Evolutionary conservation across 2,888 invertebrate genomes (phyloP).

Genomic region (Colletes collaris): DNA sequence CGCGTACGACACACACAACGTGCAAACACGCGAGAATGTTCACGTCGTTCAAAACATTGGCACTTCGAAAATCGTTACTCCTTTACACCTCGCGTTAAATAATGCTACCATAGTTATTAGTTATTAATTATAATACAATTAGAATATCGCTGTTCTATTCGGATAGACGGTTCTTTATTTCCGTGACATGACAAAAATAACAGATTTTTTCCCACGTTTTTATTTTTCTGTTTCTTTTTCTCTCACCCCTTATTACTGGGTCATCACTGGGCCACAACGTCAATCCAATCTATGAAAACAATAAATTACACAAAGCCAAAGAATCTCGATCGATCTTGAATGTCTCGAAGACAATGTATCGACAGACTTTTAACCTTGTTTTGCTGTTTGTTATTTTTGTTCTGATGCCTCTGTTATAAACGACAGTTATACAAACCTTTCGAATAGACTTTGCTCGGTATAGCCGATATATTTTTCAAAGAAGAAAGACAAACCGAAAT

Average conservation of each 20-base stretch:
- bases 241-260: slow-evolving; percentile 54
- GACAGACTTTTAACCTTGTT: slow-evolving; percentile 19
- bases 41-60: slow-evolving; percentile 71
- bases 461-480: slow-evolving; percentile 65
- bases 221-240: background rate
- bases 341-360: slow-evolving; percentile 35
- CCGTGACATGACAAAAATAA: slow-evolving; percentile 71
- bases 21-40: slow-evolving; percentile 52
- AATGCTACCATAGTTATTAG: slow-evolving; percentile 58
- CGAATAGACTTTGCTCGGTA: slow-evolving; percentile 51
- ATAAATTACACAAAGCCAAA: slow-evolving; percentile 42
- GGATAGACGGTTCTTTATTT: slow-evolving; percentile 56
- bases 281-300: slow-evolving; percentile 53
- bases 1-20: slow-evolving; percentile 54
- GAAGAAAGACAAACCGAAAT: slow-evolving; percentile 31
- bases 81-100: slow-evolving; percentile 54
- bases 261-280: slow-evolving; percentile 59
- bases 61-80: slow-evolving; percentile 72
- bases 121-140: slow-evolving; percentile 64
- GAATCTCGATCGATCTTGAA: slow-evolving; percentile 25
- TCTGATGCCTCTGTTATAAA: slow-evolving; percentile 53
- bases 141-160: slow-evolving; percentile 64
- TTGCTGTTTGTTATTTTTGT: slow-evolving; percentile 26
- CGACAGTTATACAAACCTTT: slow-evolving; percentile 54
- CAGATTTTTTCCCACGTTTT: slow-evolving; percentile 34